Base-by-base conservation (phyloP, 2,113 vertebrate species). In the Colistium nudipinnis region DNA sequence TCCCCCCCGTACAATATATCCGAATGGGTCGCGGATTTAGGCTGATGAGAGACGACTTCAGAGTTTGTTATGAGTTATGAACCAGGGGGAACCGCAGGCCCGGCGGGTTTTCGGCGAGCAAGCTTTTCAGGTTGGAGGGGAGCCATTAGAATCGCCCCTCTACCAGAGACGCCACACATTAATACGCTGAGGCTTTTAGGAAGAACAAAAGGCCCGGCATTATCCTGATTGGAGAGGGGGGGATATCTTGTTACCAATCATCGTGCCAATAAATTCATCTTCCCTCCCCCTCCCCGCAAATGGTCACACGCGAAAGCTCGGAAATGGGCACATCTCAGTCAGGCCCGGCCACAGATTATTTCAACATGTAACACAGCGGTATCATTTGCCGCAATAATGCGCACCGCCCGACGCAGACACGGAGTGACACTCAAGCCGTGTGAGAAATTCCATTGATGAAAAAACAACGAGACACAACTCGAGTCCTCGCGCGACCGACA, bases 51-150 rank as follows among this genome's bases (percentile, higher is more conserved):
- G 85, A 88, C 41, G 82, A 82, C 74, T 78, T 87, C 74, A 78
- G 76, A 62, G 66, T 87, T 89, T 84, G 83, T 83, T 86, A 75
- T 89, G 88, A 87, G 78, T 84, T 90, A 86, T 80, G 84, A 81
- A 71, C 47, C 14, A n/a, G 25, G 52, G 75, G 67, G 74, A 82
- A 85, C 87, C 87, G 61, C 89, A 87, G 74, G 63, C 64, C 75
- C 55, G 65, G 83, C 70, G 75, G 83, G n/a, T n/a, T 80, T 83
- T 83, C 74, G 73, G 24, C 56, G 60, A 82, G 74, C 35, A 74
- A 86, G 82, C 84, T 83, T 87, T 83, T 91, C 87, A 87, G 81
- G 62, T 83, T 90, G 90, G 88, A 90, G n/a, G 31, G 20, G 30
- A 49, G 88, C 89, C 81, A 89, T 82, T 36, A 74, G 63, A 82